These are phyloP conservation scores for Brachyistius frenatus DNA, from an alignment of 2,113 vertebrate species.

Conservation along the genomic window DNA sequence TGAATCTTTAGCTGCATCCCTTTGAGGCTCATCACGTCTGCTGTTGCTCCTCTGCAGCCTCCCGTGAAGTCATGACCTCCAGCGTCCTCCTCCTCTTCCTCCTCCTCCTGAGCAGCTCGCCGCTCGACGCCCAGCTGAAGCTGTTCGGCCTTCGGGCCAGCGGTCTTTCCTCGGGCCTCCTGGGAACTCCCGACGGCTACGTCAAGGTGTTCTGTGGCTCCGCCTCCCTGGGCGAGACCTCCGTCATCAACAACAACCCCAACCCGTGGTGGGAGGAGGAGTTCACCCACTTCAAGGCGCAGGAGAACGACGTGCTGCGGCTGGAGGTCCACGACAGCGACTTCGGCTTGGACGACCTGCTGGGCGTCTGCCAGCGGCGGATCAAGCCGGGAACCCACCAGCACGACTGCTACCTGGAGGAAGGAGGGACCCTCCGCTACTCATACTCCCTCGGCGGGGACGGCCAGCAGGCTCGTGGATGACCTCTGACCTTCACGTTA, in stretches of 20 bases:
- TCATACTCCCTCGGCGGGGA: neutral
- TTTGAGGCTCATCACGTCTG: neutral
- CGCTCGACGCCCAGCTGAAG: constrained; percentile 22
- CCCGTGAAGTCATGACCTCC: constrained; percentile 40
- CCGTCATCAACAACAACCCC: neutral
- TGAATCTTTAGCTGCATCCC: too few relatives aligned
- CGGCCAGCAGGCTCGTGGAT: neutral
- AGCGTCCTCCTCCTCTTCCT: neutral
- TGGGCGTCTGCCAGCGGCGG: constrained; percentile 54
- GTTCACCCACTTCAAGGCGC: constrained; percentile 40
- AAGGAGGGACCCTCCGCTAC: constrained; percentile 55
- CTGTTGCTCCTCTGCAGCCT: constrained; percentile 11
- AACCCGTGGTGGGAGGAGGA: constrained; percentile 70
- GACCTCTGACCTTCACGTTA: too few relatives aligned
- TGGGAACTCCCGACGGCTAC: constrained; percentile 57
- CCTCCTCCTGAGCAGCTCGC: constrained; percentile 18
- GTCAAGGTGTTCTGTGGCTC: constrained; percentile 48
- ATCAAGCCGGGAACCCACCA: constrained; percentile 39
- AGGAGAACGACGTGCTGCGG: constrained; percentile 30
- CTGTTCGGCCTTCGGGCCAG: constrained; percentile 54
- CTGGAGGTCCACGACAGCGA: constrained; percentile 59
- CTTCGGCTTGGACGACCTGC: constrained; percentile 22
- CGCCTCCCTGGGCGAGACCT: constrained; percentile 30
- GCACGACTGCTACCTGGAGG: constrained; percentile 48
- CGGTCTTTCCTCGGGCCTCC: neutral